Evolutionary conservation across 2,113 vertebrate genomes (phyloP), one percentile per base, ranked within the genome.

Genomic region (Mus pahari): DNA sequence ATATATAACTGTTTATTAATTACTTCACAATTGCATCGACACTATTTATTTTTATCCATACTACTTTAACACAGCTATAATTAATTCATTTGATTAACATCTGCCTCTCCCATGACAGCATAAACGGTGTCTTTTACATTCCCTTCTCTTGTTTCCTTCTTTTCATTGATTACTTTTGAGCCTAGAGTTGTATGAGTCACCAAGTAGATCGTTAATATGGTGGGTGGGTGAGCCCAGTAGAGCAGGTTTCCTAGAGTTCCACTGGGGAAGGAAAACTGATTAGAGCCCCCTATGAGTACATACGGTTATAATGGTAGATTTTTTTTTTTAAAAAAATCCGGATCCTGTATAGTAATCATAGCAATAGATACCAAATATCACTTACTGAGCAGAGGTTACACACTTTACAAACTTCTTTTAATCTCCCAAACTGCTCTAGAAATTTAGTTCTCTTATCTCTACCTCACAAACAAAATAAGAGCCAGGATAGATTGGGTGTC

Each of bases 351-450:
- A 70, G 50, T 70, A 60, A 73, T 9, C 53, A 58, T 0, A 71
- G 17, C 2, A 2, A 36, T 36, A 53, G 48, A 77, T 58, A 55
- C 42, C 79, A 94, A 79, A 36, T 62, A 13, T 3, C n/a, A 36
- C 31, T 84, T 45, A 24, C 17, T 53, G 24, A 86, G 19, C 5
- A 36, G 31, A 64, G 58, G 39, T 45, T 28, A 31, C 39, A 45
- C 4, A 58, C 39, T 91, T 91, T 86, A 82, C 78, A 75, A 89
- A 68, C 17, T 89, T 92, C 4, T 92, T 94, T 86, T 36, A 74
- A 91, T 26, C 31, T 95, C 33, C 1, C 64, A 33, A 93, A 89
- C 2, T 70, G 28, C 26, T n/a, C 77, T 55, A 26, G 16, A 82
- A 53, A 9, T 86, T 96, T 17, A 36, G 0, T 68, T 79, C 70